Percentiles rank a stretch among this genome's conserved stretches.
Conservation (phyloP, 2,113 vertebrate genomes). For the Pseudois nayaur region DNA sequence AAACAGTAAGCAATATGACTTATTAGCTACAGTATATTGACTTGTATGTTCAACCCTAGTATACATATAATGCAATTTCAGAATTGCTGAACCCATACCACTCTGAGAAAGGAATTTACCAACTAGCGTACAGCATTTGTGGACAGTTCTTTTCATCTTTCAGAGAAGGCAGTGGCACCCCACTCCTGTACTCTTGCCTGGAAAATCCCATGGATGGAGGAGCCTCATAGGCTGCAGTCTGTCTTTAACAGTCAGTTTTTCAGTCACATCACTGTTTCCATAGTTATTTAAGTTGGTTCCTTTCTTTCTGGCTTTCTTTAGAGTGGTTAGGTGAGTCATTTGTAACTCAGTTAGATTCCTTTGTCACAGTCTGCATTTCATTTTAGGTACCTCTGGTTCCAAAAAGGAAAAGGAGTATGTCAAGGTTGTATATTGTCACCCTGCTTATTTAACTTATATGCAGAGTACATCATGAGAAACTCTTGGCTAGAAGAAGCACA, state of each 20-base stretch:
- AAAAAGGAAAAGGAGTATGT: no score
- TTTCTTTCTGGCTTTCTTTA: neutral
- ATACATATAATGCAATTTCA: neutral
- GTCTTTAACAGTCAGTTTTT: neutral
- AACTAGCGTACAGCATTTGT: neutral
- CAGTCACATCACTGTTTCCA: neutral
- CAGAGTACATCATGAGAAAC: no score
- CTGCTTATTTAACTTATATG: no score
- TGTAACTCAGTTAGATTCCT: neutral
- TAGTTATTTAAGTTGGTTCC: neutral
- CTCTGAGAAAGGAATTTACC: neutral
- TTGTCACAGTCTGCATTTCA: neutral
- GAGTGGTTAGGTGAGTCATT: neutral
- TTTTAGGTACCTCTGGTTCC: neutral
- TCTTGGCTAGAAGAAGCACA: no score
- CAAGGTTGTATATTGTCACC: no score
- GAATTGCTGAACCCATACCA: neutral
- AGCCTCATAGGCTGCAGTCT: no score
- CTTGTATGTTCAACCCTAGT: neutral
- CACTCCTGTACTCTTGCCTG: no score
- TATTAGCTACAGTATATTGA: neutral
- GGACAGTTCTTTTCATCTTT: neutral
- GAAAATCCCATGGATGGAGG: no score
- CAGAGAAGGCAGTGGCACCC: no score
- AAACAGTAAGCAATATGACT: neutral